A percentile compares a stretch with the other conserved stretches of the same genome.
phyloP scores from a whole-genome alignment of 2,888 invertebrate genomes.

The Megalurothrips usitatus region DNA sequence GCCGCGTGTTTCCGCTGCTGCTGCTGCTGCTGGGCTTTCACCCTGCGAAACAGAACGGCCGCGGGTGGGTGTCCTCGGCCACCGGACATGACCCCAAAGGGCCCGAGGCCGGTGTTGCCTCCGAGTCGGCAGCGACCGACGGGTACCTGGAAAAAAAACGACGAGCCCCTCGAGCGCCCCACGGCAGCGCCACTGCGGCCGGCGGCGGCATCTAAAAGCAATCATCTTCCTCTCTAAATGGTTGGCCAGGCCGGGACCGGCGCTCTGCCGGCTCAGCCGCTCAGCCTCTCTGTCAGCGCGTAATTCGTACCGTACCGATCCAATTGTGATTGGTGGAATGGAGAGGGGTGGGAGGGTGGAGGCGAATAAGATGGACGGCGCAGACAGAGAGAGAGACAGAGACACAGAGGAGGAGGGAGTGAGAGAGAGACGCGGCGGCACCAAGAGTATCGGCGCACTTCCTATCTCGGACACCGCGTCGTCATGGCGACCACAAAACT shows the following conservation, averaged over 20 bases:
- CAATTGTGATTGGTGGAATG: background rate
- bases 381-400: no score
- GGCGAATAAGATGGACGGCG: background rate
- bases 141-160: no score
- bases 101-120: no score
- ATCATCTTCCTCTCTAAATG: slow-evolving; percentile 19
- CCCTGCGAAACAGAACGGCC: background rate
- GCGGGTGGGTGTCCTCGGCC: background rate
- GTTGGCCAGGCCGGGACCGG: background rate
- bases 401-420: no score
- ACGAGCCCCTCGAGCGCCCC: background rate
- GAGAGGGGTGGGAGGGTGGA: background rate
- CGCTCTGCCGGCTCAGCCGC: background rate
- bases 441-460: no score
- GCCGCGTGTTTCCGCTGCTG: background rate
- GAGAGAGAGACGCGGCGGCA: no score
- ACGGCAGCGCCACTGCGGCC: background rate
- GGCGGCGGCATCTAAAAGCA: slow-evolving; percentile 18
- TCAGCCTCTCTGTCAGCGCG: background rate
- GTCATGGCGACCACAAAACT: no score
- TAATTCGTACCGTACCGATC: slow-evolving; percentile 4
- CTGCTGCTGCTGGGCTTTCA: background rate
- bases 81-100: background rate
- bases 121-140: no score
- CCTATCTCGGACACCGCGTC: no score